Evolutionary conservation across 2,888 invertebrate genomes (phyloP), one percentile per base, ranked within the genome.

Genomic region (Heliconius ismenius): DNA sequence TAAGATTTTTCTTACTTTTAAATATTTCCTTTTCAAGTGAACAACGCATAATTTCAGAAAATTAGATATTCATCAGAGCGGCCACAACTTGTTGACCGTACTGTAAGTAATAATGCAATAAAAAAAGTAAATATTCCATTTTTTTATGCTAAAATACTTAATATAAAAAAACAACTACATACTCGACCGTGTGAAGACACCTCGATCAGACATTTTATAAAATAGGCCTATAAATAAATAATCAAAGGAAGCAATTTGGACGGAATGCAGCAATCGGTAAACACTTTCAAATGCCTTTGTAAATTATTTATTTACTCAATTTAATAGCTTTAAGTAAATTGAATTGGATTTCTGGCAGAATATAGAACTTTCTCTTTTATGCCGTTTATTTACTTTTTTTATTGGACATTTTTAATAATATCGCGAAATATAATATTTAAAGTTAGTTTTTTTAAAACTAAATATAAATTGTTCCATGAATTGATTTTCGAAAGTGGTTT

Each of bases 261-360:
- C 76, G 67, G 67, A 60, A 78, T 58, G 70, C 74, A 76, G 24
- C 54, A 78, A 76, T 76, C 39, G 72, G 60, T 69, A 21, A 78
- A 65, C 76, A 79, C 78, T 79, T 79, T 79, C 79, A 75, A 79
- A 79, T 76, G 69, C 65, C 73, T 65, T 67, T 18, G 74, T 69
- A 68, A 70, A 75, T 75, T 68, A 70, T 69, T 75, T 68, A 70
- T 69, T 73, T 76, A 65, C 64, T 58, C 70, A 32, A 65, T 65
- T 32, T 70, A 67, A 73, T 73, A 62, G 26, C 21, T 26, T 43
- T 18, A 26, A 62, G 32, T 54, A 70, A 70, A 70, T 49, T 28
- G 54, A 70, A 32, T n/a, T 18, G 21, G 43, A 54, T 2, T 28
- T 54, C 49, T 70, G 18, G 32, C 69, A 70, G 4, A 70, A 62